Conservation (phyloP, 2,797 vertebrate species). For the Acanthurus lineatus region DNA sequence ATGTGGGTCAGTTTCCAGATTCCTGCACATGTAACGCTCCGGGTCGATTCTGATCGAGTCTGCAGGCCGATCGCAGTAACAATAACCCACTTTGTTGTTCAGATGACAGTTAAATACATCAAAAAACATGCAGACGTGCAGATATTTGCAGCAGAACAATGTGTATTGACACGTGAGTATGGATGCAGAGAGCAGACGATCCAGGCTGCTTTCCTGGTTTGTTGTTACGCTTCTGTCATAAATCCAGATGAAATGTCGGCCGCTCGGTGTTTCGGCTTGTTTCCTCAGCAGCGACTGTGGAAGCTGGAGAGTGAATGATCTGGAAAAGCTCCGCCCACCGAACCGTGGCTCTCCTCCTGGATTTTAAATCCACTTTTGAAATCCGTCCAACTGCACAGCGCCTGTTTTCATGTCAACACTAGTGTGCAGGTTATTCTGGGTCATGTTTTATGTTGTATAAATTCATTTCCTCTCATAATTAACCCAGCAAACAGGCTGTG, state of each 20-base stretch:
- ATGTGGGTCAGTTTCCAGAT: background rate
- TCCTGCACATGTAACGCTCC: background rate
- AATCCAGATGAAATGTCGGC: background rate
- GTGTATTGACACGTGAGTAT: background rate
- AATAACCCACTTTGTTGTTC: background rate
- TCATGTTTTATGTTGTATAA: constrained; percentile 20
- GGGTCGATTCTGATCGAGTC: background rate
- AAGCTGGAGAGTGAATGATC: constrained; percentile 4
- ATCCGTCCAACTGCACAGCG: constrained; percentile 25
- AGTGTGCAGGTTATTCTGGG: constrained; percentile 20
- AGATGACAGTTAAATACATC: background rate
- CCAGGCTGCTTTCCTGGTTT: background rate
- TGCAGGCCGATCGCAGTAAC: background rate
- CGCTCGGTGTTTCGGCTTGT: background rate
- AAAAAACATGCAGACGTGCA: background rate
- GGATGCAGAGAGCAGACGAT: background rate
- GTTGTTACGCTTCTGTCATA: background rate
- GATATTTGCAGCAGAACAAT: background rate
- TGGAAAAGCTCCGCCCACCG: constrained; percentile 26
- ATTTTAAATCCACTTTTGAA: constrained; percentile 56
- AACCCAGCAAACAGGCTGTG: background rate
- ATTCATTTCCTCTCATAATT: constrained; percentile 55
- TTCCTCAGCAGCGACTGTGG: background rate
- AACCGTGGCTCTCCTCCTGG: background rate
- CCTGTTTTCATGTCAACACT: constrained; percentile 51